These are phyloP conservation scores for Petrocephalus schoutedeni DNA, from an alignment of 2,797 vertebrate genomes.

Conservation along the genomic window DNA sequence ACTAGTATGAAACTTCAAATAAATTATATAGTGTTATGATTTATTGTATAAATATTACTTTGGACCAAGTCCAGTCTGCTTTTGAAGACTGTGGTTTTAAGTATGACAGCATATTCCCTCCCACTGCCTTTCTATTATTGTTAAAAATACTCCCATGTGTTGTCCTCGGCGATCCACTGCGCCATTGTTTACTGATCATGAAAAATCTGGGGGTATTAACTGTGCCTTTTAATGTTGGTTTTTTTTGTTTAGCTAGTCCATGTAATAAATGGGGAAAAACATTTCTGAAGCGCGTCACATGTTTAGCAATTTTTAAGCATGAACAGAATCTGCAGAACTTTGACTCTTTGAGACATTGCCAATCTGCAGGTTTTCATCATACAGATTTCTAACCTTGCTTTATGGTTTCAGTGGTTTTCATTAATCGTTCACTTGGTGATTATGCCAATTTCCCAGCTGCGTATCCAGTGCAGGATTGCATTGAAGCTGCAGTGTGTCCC, in stretches of 20 bases:
- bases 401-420: not conserved
- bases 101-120: not conserved
- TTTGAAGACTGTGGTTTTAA: conserved; percentile 12
- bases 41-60: conserved; percentile 1
- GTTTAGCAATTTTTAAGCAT: not conserved
- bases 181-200: not conserved
- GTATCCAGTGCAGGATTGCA: not conserved
- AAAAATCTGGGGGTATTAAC: not conserved
- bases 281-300: not conserved
- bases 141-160: not conserved
- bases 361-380: not conserved
- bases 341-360: not conserved
- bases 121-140: not conserved
- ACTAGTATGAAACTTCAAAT: not conserved
- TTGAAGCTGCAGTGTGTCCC: not conserved
- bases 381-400: not conserved
- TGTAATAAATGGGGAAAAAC: not conserved
- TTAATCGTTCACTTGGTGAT: not conserved
- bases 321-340: not conserved
- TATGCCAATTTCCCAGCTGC: not conserved
- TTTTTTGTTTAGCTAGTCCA: not conserved
- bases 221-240: not conserved
- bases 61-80: not conserved
- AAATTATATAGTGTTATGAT: not conserved
- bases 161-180: not conserved